Base-by-base conservation (phyloP, 2,888 invertebrate genomes). In the Caenorhabditis sinica region DNA sequence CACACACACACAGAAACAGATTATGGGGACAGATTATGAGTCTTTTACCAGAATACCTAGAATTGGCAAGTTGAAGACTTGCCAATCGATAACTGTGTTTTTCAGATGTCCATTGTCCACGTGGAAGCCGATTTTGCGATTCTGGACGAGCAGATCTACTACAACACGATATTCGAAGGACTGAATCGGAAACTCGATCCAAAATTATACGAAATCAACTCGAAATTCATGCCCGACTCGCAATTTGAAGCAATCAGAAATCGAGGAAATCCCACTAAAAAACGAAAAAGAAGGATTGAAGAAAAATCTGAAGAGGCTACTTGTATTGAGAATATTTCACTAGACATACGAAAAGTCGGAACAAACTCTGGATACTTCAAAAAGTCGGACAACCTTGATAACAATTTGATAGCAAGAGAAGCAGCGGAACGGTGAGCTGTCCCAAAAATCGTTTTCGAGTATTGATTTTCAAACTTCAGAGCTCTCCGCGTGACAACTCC, bases 201-300 rank as follows among this genome's bases (percentile, higher is more conserved):
- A 8, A 79, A 79, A n/a, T 63, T 90, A 17, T 90, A 82, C 63
- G 86, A 89, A 61, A 86, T 90, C 25, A 60, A 75, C 30, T 72
- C 80, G 9, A 82, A 86, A 45, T 90, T 89, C 71, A 74, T 83
- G 81, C 85, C 87, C 63, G 87, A 89, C 72, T 86, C 86, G 36
- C 86, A 89, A 40, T 85, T 86, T n/a, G 81, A 79, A 53, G 87
- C 89, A 5, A 66, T 77, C 25, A 61, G 85, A 51, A 80, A 58
- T 45, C 75, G 74, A 15, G 73, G 83, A 73, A 43, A 20, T 17
- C 36, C 51, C 23, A 56, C 33, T 8, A 23, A 30, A 58, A 45
- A 60, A 65, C 56, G 66, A 8, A 49, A 53, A 56, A 58, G 73
- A 65, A 69, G 51, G 49, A 65, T n/a, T 25, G 13, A 30, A 2